phyloP scores from a whole-genome alignment of 2,113 vertebrate genomes.

The Proteles cristata region DNA sequence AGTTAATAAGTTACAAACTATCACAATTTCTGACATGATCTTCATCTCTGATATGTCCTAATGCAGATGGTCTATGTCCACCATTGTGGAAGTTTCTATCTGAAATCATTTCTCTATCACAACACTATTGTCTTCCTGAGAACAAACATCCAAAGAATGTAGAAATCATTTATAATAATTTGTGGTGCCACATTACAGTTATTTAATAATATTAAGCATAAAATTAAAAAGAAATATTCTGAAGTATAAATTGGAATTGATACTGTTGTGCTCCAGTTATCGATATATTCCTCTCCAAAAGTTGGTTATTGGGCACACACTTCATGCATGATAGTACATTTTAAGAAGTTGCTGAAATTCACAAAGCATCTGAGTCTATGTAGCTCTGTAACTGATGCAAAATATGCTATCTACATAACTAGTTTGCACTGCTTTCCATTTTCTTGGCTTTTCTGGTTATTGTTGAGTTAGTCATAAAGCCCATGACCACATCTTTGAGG shows the following conservation, averaged over 20 bases:
- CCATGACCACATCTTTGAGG: neutral
- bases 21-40: neutral
- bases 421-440: neutral
- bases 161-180: neutral
- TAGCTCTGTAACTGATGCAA: neutral
- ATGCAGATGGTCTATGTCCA: neutral
- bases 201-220: slow-evolving; percentile 21
- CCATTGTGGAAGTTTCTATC: neutral
- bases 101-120: neutral
- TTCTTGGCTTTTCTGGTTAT: neutral
- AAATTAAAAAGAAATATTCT: neutral
- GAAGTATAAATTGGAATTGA: slow-evolving; percentile 16
- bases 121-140: neutral
- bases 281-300: neutral
- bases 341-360: slow-evolving; percentile 41
- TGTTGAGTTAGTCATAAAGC: neutral
- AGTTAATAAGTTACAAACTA: neutral
- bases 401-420: neutral
- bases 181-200: neutral
- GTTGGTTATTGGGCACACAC: neutral
- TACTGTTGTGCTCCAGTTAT: neutral
- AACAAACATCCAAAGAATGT: neutral
- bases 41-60: neutral
- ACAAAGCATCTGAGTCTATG: neutral
- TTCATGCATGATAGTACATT: neutral